Base-by-base conservation (phyloP, 2,797 vertebrate species). In the Xenops minutus region DNA sequence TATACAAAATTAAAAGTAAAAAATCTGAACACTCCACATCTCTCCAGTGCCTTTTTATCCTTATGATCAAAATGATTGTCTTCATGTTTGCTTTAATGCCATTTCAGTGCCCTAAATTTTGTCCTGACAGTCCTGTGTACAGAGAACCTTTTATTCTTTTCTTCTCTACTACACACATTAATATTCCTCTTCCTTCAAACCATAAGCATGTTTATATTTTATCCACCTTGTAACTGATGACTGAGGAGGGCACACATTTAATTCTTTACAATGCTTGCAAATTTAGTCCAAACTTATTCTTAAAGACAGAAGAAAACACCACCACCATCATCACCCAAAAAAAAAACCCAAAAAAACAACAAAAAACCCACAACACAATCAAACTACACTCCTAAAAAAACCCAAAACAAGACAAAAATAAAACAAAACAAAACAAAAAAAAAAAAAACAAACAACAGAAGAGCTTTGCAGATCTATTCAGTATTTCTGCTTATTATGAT, bases 321-420 rank as follows among this genome's bases (percentile, higher is more conserved):
- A 34, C 2, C 14, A 20, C 2, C 3, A 24, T 1, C 23, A 6
- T 3, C 7, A 12, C 3, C 32, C 49, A 2, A 20, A 49, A 52
- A 61, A 30, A 34, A 13, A 48, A 14, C 3, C 13, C 14, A 24
- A 14, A 23, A 48, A 22, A 46, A 46, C 46, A 11, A 3, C 10
- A 34, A 51, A 58, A 48, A 48, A 8, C 12, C 26, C 49, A n/a
- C 20, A 54, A 29, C 12, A 30, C 43, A 62, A 37, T 11, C 52
- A 54, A 30, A 54, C 17, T 17, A 54, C 52, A 30, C 52, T 54
- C 11, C 27, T 54, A 30, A 3, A 3, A 43, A 18, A 6, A 46
- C 4, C 11, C 46, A 23, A 48, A 48, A 7, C 46, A 44, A 21
- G 43, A 44, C 43, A 20, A 44, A 44, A 44, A 20, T 7, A 44